Evolutionary conservation across 1,140 invertebrate genomes (phyloP), one percentile per base, ranked within the genome.

Genomic region (Lithobius niger): DNA sequence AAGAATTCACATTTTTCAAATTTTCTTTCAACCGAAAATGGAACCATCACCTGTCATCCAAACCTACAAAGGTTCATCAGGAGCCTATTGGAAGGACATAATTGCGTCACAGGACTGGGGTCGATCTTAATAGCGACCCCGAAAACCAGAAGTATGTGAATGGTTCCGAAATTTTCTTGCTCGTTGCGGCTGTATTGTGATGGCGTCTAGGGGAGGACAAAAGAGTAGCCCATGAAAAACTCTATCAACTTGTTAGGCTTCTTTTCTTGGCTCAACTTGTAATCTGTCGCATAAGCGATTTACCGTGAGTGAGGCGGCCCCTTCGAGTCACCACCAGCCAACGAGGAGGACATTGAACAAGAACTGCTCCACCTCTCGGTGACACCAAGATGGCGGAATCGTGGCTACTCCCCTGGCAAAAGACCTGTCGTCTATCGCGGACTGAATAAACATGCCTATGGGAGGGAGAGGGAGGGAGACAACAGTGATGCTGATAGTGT

Each of bases 21-120:
- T 36, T n/a, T 36, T 36, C 10, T 10, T 10, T 36, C 10, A 36
- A n/a, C 31, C 10, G 10, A 10, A 36, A n/a, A 10, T 36, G n/a
- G n/a, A 10, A 10, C 10, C 10, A 36, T 36, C 31, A n/a, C 31
- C 10, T n/a, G n/a, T 10, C 10, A 36, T 10, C 31, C 31, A 36
- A 36, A n/a, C n/a, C 44, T 47, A 47, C 44, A 47, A 47, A 47
- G 44, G 10, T 47, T 47, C 44, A 47, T 47, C 44, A 47, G 44
- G 44, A 21, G 19, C 10, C 44, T 6, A 13, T 47, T 47, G 31
- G 31, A 10, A 36, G 31, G n/a, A 36, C 31, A 10, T n/a, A 10
- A 10, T 36, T n/a, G n/a, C 31, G 10, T 36, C n/a, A 10, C n/a
- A 10, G 10, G 10, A 10, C n/a, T n/a, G n/a, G 10, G 10, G 10